These are phyloP conservation scores for Samia ricini DNA, from an alignment of 1,140 invertebrate genomes.

Conservation along the genomic window DNA sequence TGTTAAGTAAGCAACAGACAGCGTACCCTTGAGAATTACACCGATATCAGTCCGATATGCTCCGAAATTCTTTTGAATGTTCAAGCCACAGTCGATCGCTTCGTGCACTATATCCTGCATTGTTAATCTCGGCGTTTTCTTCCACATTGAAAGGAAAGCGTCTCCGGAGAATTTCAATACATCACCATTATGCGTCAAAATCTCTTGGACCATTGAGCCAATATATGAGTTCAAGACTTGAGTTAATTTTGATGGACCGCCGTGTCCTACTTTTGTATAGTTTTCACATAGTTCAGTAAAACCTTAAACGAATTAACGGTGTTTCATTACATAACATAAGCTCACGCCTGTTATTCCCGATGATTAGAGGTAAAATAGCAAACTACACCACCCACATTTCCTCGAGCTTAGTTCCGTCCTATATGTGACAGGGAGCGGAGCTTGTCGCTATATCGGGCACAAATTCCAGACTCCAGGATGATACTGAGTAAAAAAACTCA, in stretches of 20 bases:
- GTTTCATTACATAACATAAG: slow-evolving; percentile 6
- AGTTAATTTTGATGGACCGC: slow-evolving; percentile 81
- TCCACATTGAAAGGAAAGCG: slow-evolving; percentile 82
- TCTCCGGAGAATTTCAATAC: slow-evolving; percentile 84
- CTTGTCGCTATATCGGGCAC: no score
- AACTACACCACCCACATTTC: no score
- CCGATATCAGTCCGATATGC: slow-evolving; percentile 79
- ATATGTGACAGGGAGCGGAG: no score
- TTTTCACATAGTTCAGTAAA: slow-evolving; percentile 82
- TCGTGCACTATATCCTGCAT: slow-evolving; percentile 79
- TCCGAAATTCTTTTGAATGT: slow-evolving; percentile 82
- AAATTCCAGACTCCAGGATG: no score
- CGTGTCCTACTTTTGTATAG: slow-evolving; percentile 79
- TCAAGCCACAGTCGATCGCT: slow-evolving; percentile 80
- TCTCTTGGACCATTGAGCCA: slow-evolving; percentile 82
- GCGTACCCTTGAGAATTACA: slow-evolving; percentile 76
- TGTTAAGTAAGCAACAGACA: not conserved
- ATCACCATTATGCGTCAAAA: slow-evolving; percentile 80
- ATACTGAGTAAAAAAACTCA: no score
- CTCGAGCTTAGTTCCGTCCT: no score
- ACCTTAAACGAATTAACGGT: slow-evolving; percentile 55
- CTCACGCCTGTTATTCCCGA: no score
- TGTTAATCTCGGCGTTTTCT: slow-evolving; percentile 64
- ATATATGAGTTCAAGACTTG: slow-evolving; percentile 82
- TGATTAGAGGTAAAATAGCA: no score